Percentiles rank a stretch among this genome's conserved stretches.
Conservation (phyloP, 2,113 vertebrate species). For the Cettia cetti region DNA sequence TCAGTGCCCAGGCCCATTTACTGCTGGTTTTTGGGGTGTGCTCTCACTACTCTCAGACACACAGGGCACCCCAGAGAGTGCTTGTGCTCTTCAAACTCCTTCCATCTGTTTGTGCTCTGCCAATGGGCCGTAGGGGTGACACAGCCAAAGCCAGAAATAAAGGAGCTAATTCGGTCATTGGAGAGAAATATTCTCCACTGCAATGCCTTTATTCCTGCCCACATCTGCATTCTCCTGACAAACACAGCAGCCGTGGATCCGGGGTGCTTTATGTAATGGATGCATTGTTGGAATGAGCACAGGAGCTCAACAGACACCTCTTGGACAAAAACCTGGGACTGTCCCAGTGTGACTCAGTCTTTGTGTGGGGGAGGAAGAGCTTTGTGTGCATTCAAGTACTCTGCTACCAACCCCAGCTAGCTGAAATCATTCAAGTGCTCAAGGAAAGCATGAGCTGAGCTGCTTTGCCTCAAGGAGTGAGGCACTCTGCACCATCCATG, state of each 20-base stretch:
- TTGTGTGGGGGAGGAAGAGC: background rate
- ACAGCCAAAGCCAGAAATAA: background rate
- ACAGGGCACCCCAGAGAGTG: background rate
- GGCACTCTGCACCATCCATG: background rate
- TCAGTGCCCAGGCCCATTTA: background rate
- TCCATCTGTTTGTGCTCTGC: slow-evolving; percentile 26
- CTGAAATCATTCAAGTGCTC: background rate
- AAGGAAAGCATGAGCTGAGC: background rate
- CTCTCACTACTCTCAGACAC: background rate
- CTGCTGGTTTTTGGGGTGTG: background rate
- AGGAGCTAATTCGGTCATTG: background rate
- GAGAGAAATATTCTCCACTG: background rate
- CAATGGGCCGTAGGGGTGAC: slow-evolving; percentile 10
- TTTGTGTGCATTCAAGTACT: background rate
- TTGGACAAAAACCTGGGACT: background rate
- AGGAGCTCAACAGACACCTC: background rate
- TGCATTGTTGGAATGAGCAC: background rate
- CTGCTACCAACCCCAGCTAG: background rate
- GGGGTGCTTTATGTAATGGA: background rate
- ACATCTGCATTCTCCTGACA: background rate
- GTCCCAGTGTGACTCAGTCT: background rate
- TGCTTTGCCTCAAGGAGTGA: background rate
- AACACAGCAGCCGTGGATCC: background rate
- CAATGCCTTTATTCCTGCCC: background rate
- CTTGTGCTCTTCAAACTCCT: background rate